These are phyloP conservation scores for Melanophora roralis DNA, from an alignment of 2,888 invertebrate species.

Conservation along the genomic window DNA sequence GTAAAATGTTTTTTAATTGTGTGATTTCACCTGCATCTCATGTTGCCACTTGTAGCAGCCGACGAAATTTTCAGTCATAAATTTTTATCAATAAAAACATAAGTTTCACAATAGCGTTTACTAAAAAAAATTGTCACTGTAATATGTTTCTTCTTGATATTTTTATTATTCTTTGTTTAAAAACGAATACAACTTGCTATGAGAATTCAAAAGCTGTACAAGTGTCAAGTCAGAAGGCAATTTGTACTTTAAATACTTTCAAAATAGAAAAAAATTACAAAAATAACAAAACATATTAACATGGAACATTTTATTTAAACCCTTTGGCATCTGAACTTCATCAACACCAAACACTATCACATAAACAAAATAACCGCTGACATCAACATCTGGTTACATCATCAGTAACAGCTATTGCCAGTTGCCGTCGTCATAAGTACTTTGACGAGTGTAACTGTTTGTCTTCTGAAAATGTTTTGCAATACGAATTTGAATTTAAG, in stretches of 20 bases:
- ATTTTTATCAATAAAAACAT: not conserved
- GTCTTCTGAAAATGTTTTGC: too few relatives aligned
- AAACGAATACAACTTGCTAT: constrained; percentile 12
- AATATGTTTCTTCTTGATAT: constrained; percentile 1
- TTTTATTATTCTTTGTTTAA: not conserved
- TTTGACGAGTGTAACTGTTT: not conserved
- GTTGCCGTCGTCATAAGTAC: not conserved
- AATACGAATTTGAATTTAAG: not conserved
- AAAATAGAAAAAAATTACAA: constrained; percentile 30
- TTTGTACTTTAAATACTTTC: constrained; percentile 34
- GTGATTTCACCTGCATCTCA: too few relatives aligned
- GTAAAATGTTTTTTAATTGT: too few relatives aligned
- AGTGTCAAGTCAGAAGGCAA: not conserved
- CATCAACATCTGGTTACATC: constrained; percentile 13
- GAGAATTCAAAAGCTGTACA: not conserved
- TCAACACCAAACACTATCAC: constrained; percentile 40
- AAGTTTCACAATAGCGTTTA: not conserved
- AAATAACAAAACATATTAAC: constrained; percentile 52
- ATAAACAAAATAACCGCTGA: not conserved
- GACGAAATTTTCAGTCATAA: not conserved
- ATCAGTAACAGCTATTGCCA: not conserved
- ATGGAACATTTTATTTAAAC: constrained; percentile 48
- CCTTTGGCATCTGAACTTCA: constrained; percentile 48
- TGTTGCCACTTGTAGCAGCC: not conserved
- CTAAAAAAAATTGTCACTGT: constrained; percentile 16